Base-by-base conservation (phyloP, 2,888 invertebrate species). In the Odontomyia ornata region DNA sequence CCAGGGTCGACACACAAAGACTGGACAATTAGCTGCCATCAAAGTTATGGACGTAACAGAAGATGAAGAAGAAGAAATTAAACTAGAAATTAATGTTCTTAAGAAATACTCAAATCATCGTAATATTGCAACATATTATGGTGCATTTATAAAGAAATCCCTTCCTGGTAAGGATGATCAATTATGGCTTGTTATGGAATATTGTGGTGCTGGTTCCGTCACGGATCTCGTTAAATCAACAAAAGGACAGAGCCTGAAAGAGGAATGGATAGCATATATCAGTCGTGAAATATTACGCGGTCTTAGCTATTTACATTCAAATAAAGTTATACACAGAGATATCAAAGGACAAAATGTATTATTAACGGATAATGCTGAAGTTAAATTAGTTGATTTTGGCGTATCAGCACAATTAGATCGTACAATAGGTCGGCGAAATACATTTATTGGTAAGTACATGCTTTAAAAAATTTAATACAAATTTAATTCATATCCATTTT, bases 41-140 rank as follows among this genome's bases (percentile, higher is more conserved):
- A 99, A 99, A 91, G 98, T 99, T 86, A 99, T 99, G 99, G 99
- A 98, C 88, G 98, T 99, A 84, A 99, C 98, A 82, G 98, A 99
- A 91, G 99, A 99, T 87, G 99, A 99, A 88, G 99, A 99, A 86
- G 99, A 99, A 88, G 99, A 99, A 90, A 99, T 99, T 82, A 99
- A 99, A 88, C 90, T 99, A 84, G 99, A 99, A 90, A 99, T 99
- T 83, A 99, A 99, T 90, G 99, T 99, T 83, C 91, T 99, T 83
- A 99, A 99, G 89, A 98, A 96, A 91, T 98, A 96, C 89, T 98
- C 97, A 80, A 96, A 98, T 89, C 99, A 99, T 89, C 93, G 98
- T 84, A 99, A 99, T 89, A 99, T 99, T 85, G 99, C 99, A 81
- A 99, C 99, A 79, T 99, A 99, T 88, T 99, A 99, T 90, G 99